These are phyloP conservation scores for Archilochus colubris DNA, from an alignment of 2,113 vertebrate genomes.

Conservation along the genomic window DNA sequence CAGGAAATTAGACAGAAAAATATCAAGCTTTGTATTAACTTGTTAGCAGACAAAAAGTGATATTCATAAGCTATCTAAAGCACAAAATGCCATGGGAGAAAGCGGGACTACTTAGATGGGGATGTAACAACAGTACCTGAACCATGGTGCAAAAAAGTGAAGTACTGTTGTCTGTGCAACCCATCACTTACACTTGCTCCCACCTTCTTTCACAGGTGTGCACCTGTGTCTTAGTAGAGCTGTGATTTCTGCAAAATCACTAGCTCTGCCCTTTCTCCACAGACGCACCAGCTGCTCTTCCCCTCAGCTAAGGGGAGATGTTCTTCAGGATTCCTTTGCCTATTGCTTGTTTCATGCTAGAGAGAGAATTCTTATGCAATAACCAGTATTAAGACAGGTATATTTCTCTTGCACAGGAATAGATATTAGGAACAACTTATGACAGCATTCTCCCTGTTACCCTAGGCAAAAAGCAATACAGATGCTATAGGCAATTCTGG, in stretches of 20 bases:
- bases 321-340: not conserved
- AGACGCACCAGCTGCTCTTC: not conserved
- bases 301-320: not conserved
- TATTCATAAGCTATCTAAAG: not conserved
- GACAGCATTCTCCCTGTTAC: not conserved
- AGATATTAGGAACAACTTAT: not conserved
- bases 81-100: not conserved
- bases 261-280: not conserved
- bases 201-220: not conserved
- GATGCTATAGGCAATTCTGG: not conserved
- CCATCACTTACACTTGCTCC: not conserved
- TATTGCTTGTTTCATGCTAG: not conserved
- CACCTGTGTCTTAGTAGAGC: not conserved
- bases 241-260: not conserved
- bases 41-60: not conserved
- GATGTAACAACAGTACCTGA: not conserved
- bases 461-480: not conserved
- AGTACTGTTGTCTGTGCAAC: not conserved
- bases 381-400: not conserved
- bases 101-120: accelerated
- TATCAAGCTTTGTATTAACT: not conserved
- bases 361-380: not conserved
- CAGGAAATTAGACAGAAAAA: not conserved
- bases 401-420: not conserved
- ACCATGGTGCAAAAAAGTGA: accelerated